A percentile compares a stretch with the other conserved stretches of the same genome.
These are phyloP conservation scores for Cotesia vestalis DNA, from an alignment of 1,140 invertebrate species.

Conservation along the genomic window DNA sequence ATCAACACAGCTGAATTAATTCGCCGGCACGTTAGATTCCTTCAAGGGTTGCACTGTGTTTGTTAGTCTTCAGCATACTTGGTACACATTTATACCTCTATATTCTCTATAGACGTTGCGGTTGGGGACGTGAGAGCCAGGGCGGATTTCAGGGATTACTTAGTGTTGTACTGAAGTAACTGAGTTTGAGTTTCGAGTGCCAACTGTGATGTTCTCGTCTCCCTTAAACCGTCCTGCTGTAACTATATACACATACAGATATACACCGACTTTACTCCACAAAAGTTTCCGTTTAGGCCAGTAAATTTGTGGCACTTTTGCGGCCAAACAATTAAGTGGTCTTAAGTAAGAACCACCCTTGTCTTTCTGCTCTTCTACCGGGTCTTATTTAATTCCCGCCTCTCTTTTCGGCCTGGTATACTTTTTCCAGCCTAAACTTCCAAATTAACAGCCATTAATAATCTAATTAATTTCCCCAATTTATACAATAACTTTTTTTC, in stretches of 20 bases:
- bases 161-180: not conserved
- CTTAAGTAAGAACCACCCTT: conserved; percentile 13
- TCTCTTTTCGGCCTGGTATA: not conserved
- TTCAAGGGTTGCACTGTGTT: conserved; percentile 18
- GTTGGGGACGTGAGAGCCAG: conserved; percentile 7
- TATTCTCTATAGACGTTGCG: not conserved
- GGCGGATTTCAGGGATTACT: conserved; percentile 30
- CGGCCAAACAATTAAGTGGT: conserved; percentile 30
- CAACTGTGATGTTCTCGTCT: conserved; percentile 28
- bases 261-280: not conserved
- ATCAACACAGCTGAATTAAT: conserved; percentile 26
- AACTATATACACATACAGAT: not conserved
- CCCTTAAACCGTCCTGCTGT: not conserved
- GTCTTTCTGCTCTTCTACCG: not conserved
- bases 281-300: conserved; percentile 23
- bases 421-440: not conserved
- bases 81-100: not conserved
- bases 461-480: no score
- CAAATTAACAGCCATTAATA: no score
- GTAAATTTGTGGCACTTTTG: conserved; percentile 29
- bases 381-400: not conserved
- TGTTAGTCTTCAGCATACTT: not conserved
- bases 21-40: conserved; percentile 24
- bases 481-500: not conserved
- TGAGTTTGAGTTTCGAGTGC: conserved; percentile 23